Base-by-base conservation (phyloP, 2,888 invertebrate species). In the Drosophila setosimentum region DNA sequence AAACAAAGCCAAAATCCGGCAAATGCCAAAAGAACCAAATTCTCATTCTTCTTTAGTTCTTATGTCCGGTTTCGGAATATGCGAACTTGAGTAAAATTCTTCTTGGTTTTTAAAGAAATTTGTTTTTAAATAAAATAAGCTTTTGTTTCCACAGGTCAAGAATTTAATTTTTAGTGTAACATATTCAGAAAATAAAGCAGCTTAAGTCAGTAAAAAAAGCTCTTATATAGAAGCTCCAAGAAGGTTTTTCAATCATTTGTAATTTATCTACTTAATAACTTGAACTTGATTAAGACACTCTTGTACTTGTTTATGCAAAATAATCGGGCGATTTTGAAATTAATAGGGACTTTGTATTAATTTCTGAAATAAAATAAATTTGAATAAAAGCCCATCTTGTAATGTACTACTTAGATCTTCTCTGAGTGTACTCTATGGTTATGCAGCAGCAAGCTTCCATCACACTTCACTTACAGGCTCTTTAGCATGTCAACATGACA, bases 391-490 rank as follows among this genome's bases (percentile, higher is more conserved):
- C 6, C 16, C 18, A 3, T n/a, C 4, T 24, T 24, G 24, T 4
- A 3, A 24, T 45, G 16, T 4, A 16, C 24, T 16, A 45, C 45
- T 45, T 16, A 0, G 45, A 16, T 24, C 1, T 54, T 27, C 8
- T 54, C 11, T 6, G 11, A 54, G 54, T 54, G 54, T n/a, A 48
- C 53, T 65, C 73, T 59, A 51, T 45, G 67, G 62, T 75, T 66
- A 69, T 62, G 73, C 68, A 83, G 61, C 81, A 69, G 50, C 68
- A 49, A 87, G 78, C 78, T 82, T 82, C 80, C 78, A 82, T 78
- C 86, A 80, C 85, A 86, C 89, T 89, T 84, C 85, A 89, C 88
- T 87, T 87, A 87, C 88, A 89, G 72, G 87, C 87, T 89, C 88
- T 87, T 87, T 87, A 85, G 74, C 83, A 80, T 87, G 87, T 89